Base-by-base conservation (phyloP, 2,113 vertebrate species). In the Ctenomys sociabilis region DNA sequence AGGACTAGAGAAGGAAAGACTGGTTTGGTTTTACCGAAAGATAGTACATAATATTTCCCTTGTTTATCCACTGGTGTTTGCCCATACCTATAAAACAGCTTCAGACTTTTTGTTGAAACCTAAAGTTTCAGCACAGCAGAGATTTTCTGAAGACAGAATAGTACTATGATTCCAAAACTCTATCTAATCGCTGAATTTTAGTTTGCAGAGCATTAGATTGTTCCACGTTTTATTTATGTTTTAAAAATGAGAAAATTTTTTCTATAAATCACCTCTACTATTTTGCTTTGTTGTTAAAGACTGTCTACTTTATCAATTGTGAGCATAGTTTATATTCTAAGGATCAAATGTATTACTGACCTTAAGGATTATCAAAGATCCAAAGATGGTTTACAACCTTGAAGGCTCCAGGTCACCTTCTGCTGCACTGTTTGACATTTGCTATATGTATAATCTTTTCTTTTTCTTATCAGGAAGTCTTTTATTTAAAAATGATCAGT, bases 51-150 rank as follows among this genome's bases (percentile, higher is more conserved):
- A 22, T 32, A 1, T 91, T 93, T 91, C 17, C 3, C 54, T 93
- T 89, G 19, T 22, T 91, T 94, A 73, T 49, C 40, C 13, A 43
- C 9, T 24, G 11, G 9, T 72, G 13, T 59, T 82, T 88, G 22
- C 17, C n/a, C 21, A 95, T 32, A 80, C 11, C 75, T 80, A 52
- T 1, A 84, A 92, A 93, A 10, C 19, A 82, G 40, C 7, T 61
- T 87, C 11, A 80, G 49, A 32, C 2, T 59, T 83, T 87, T 93
- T 85, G 21, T 32, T 96, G 32, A 89, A 95, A 85, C 19, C 7
- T 57, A 86, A 86, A 73, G 54, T 83, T 86, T 90, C 66, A 61
- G 19, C 2, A 40, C 9, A 72, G 7, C 43, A 19, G 28, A 32
- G 4, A 83, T 64, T 64, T 63, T 22, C 9, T n/a, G 0, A 30